Evolutionary conservation across 2,113 vertebrate genomes (phyloP).

Genomic region (Oreochromis aureus): DNA sequence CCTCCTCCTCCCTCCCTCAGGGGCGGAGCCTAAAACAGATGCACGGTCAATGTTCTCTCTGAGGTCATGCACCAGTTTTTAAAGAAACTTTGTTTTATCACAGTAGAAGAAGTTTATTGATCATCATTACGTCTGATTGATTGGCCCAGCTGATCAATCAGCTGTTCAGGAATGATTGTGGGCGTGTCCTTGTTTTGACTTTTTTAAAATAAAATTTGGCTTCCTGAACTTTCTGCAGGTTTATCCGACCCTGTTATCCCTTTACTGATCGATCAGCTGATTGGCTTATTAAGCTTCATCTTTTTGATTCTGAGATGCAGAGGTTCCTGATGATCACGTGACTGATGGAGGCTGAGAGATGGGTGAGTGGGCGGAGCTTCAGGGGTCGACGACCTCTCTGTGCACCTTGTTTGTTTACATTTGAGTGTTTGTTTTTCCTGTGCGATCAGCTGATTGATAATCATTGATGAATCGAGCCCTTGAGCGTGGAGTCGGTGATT

Average conservation of each 20-base stretch:
- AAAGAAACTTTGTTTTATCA: neutral
- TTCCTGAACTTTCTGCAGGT: neutral
- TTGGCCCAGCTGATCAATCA: neutral
- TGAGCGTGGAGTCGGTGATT: constrained; percentile 43
- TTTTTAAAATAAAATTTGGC: neutral
- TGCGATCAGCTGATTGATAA: neutral
- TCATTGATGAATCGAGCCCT: constrained; percentile 32
- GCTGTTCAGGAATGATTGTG: neutral
- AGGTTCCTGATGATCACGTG: neutral
- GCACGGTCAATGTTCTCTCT: neutral
- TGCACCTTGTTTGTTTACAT: constrained; percentile 80
- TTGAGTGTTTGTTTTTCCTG: constrained; percentile 22
- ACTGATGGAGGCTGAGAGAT: neutral
- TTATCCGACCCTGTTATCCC: neutral
- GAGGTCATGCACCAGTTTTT: neutral
- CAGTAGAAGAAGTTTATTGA: neutral
- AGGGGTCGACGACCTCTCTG: neutral
- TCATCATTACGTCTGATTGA: neutral
- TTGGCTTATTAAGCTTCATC: neutral
- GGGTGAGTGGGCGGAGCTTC: neutral
- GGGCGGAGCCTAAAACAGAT: neutral
- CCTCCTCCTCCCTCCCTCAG: neutral
- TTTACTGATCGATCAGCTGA: neutral
- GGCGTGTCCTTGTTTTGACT: neutral
- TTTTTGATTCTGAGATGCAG: neutral